A percentile compares a stretch with the other conserved stretches of the same genome.
Conservation (phyloP, 2,888 invertebrate species). For the Euplagia quadripunctaria region DNA sequence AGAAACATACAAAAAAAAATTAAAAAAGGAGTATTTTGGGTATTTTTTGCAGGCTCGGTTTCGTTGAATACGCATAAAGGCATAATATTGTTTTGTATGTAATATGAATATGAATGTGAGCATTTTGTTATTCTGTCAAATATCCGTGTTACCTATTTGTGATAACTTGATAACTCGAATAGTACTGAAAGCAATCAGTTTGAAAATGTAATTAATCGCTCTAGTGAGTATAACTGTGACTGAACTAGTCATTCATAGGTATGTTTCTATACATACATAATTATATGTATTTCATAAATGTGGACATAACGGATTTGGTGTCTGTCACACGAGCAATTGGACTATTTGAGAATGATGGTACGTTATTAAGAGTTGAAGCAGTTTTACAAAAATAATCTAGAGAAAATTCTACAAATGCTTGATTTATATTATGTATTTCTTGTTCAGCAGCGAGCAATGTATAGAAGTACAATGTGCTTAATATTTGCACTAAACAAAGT, state of each 20-base stretch:
- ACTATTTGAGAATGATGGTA: background rate
- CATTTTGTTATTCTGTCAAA: constrained; percentile 8
- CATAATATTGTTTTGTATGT: no score
- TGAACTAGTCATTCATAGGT: constrained; percentile 31
- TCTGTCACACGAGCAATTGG: background rate
- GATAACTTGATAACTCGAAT: constrained; percentile 40
- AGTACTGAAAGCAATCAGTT: constrained; percentile 32
- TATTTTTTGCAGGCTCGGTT: background rate
- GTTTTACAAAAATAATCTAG: background rate
- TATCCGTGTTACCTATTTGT: constrained; percentile 32
- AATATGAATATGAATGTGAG: no score
- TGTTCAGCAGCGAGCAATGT: background rate
- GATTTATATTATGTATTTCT: background rate
- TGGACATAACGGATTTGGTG: background rate
- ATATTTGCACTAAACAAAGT: background rate
- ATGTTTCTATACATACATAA: background rate
- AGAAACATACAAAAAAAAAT: no score
- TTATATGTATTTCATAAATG: background rate
- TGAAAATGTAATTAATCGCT: constrained; percentile 36
- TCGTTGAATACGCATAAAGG: background rate
- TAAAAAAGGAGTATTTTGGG: no score
- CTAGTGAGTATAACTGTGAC: constrained; percentile 36
- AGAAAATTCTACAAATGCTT: background rate
- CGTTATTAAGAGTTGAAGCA: background rate
- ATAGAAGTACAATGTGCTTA: background rate